These are phyloP conservation scores for Epistrophe eligans DNA, from an alignment of 2,888 invertebrate genomes.

Conservation along the genomic window DNA sequence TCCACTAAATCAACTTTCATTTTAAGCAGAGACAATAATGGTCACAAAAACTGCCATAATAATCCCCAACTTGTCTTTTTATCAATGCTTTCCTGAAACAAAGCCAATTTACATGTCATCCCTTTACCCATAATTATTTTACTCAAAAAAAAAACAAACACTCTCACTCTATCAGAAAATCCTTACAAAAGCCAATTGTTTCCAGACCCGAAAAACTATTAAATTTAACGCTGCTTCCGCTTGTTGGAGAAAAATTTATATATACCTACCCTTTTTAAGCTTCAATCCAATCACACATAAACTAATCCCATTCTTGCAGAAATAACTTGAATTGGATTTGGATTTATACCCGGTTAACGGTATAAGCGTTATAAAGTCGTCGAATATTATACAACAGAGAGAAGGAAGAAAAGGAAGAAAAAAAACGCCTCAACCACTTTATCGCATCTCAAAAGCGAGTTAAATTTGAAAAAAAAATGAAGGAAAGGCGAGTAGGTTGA, in stretches of 20 bases:
- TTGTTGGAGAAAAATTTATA: conserved; percentile 27
- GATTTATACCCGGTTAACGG: conserved; percentile 73
- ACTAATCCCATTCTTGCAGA: conserved; percentile 72
- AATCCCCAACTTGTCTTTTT: conserved; percentile 14
- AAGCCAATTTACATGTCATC: conserved; percentile 54
- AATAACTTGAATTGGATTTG: conserved; percentile 72
- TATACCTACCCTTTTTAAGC: conserved; percentile 46
- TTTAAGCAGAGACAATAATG: not conserved
- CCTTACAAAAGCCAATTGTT: conserved; percentile 67
- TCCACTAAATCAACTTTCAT: not conserved
- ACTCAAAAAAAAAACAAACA: conserved; percentile 27
- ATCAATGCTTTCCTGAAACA: not conserved
- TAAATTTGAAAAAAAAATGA: conserved; percentile 67
- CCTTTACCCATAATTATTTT: conserved; percentile 53
- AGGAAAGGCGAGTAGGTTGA: not conserved
- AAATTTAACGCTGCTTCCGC: conserved; percentile 32
- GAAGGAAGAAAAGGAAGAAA: conserved; percentile 3
- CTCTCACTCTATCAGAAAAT: conserved; percentile 47
- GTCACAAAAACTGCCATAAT: not conserved
- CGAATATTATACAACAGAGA: not conserved
- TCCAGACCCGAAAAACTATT: conserved; percentile 45
- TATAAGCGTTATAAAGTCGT: conserved; percentile 41
- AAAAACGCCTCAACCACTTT: not conserved
- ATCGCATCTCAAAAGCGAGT: conserved; percentile 51
- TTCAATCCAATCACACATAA: conserved; percentile 74